Percentiles rank a stretch among this genome's conserved stretches.
phyloP scores from a whole-genome alignment of 2,113 vertebrate species.

The Thalassoma bifasciatum region DNA sequence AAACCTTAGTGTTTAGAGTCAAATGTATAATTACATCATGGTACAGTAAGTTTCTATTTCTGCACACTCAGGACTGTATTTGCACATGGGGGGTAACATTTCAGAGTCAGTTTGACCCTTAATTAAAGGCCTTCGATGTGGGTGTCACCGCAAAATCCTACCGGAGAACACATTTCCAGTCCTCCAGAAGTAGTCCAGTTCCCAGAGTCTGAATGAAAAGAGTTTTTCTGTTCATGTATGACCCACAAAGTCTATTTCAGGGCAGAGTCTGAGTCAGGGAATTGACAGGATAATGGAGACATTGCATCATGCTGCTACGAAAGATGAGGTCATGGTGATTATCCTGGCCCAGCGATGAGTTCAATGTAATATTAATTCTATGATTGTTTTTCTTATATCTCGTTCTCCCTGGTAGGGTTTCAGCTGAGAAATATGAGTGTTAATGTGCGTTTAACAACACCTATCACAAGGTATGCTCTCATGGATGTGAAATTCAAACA shows the following conservation, averaged over 20 bases:
- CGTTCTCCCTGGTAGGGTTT: no score
- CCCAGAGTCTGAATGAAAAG: slow-evolving; percentile 47
- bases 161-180: slow-evolving; percentile 35
- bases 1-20: slow-evolving; percentile 27
- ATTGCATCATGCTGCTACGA: background rate
- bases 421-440: no score
- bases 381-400: background rate
- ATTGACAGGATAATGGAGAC: background rate
- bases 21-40: slow-evolving; percentile 67
- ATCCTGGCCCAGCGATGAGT: background rate
- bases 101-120: slow-evolving; percentile 61
- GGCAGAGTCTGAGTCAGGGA: background rate
- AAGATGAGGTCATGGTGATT: background rate
- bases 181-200: slow-evolving; percentile 28
- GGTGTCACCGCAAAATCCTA: slow-evolving; percentile 62
- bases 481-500: slow-evolving; percentile 35
- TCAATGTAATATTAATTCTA: background rate
- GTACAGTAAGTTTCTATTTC: slow-evolving; percentile 68
- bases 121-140: slow-evolving; percentile 73
- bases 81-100: slow-evolving; percentile 62
- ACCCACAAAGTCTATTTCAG: slow-evolving; percentile 12
- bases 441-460: background rate
- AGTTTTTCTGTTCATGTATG: background rate
- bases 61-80: slow-evolving; percentile 57
- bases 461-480: slow-evolving; percentile 34